Conservation (phyloP, 2,113 vertebrate species). For the Pterocles orientalis region DNA sequence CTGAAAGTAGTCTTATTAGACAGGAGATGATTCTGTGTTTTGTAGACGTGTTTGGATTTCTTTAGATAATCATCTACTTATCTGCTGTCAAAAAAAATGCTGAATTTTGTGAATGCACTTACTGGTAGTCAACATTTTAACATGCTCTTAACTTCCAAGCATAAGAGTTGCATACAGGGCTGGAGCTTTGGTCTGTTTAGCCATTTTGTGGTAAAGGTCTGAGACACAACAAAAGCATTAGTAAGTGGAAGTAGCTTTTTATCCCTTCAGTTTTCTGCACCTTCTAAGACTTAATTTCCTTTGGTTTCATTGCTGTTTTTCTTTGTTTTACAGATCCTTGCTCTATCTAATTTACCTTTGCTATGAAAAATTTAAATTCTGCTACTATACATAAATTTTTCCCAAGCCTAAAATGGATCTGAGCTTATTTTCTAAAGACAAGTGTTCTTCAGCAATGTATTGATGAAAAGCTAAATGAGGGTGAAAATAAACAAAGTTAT, state of each 20-base stretch:
- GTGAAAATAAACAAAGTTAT: not conserved
- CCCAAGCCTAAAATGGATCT: not conserved
- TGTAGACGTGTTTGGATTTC: not conserved
- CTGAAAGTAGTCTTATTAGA: not conserved
- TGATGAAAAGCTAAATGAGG: not conserved
- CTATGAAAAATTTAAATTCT: not conserved
- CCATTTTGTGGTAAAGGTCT: not conserved
- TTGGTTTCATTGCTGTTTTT: not conserved
- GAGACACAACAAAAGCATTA: not conserved
- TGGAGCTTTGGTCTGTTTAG: not conserved
- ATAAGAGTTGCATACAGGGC: not conserved
- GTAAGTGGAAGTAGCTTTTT: not conserved
- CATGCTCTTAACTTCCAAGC: not conserved
- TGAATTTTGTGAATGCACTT: not conserved
- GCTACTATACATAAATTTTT: not conserved
- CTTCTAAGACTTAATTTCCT: not conserved
- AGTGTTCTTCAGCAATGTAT: not conserved
- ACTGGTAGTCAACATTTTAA: not conserved
- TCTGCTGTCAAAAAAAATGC: not conserved
- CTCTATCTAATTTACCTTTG: not conserved
- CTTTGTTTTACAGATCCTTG: not conserved
- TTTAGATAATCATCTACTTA: not conserved
- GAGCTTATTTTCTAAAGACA: not conserved
- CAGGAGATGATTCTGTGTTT: not conserved
- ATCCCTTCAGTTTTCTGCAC: not conserved